These are phyloP conservation scores for Eutolmus rufibarbis DNA, from an alignment of 2,888 invertebrate genomes.

Conservation along the genomic window DNA sequence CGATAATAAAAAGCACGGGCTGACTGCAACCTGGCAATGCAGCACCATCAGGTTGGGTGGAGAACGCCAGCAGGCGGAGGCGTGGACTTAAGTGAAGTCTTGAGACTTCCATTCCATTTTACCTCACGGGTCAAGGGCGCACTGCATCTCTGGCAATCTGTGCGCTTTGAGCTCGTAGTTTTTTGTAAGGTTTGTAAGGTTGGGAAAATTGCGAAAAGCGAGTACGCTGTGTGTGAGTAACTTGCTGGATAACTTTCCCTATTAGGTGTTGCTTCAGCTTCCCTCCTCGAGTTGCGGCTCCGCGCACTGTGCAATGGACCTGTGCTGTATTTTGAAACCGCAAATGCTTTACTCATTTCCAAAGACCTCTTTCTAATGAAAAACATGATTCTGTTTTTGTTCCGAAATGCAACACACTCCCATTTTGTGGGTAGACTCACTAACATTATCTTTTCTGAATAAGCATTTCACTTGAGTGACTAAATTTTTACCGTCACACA, in stretches of 20 bases:
- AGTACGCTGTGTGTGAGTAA: neutral
- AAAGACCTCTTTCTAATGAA: neutral
- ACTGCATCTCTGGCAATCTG: neutral
- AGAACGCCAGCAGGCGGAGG: neutral
- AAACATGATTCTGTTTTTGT: neutral
- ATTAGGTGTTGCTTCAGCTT: neutral
- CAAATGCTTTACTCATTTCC: neutral
- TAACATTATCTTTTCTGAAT: neutral
- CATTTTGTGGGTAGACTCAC: neutral
- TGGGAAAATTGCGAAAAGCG: neutral
- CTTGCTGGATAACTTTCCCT: neutral
- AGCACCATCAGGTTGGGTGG: neutral
- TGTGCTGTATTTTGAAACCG: neutral
- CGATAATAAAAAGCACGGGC: neutral
- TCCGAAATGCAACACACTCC: neutral
- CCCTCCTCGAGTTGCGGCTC: neutral
- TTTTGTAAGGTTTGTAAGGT: neutral
- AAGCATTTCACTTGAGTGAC: neutral
- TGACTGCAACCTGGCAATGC: neutral
- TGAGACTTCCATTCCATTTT: neutral
- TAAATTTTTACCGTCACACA: neutral
- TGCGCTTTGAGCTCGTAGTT: neutral
- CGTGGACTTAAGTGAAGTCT: neutral
- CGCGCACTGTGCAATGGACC: neutral
- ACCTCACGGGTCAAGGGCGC: neutral